Evolutionary conservation across 2,113 vertebrate genomes (phyloP).

Genomic region (Pseudolaguvia tuberculata): DNA sequence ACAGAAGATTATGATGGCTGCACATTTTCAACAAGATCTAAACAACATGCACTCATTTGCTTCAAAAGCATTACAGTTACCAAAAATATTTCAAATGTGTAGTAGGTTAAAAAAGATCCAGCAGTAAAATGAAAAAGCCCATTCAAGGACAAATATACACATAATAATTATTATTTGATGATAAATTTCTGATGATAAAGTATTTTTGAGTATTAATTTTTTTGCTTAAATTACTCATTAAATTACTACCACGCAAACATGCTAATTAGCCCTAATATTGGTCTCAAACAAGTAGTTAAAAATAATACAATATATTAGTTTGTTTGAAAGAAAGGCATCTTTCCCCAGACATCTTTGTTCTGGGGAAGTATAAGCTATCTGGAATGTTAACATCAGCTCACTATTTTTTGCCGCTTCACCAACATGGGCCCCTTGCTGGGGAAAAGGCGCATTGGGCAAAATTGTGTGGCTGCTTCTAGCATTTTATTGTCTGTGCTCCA

Average conservation of each 20-base stretch:
- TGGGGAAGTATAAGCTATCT: conserved; percentile 7
- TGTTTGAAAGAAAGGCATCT: background rate
- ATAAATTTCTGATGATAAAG: no score
- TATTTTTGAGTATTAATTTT: no score
- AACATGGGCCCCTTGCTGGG: conserved; percentile 65
- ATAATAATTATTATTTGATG: no score
- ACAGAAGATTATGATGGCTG: no score
- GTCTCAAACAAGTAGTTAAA: background rate
- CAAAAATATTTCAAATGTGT: no score
- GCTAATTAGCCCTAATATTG: background rate
- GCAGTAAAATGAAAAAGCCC: no score
- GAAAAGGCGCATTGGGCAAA: conserved; percentile 66
- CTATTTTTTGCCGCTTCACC: conserved; percentile 35
- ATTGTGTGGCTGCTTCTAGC: conserved; percentile 71
- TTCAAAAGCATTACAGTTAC: no score
- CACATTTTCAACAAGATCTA: no score
- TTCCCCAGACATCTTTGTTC: conserved; percentile 28
- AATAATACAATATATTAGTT: conserved; percentile 11
- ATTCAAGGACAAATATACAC: no score
- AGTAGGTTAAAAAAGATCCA: no score
- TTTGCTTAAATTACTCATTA: no score
- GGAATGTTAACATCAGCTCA: conserved; percentile 29
- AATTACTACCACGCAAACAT: background rate
- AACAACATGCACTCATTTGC: no score
- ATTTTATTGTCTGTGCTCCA: conserved; percentile 74